These are phyloP conservation scores for Pipistrellus nathusii DNA, from an alignment of 2,797 vertebrate genomes.

Conservation along the genomic window DNA sequence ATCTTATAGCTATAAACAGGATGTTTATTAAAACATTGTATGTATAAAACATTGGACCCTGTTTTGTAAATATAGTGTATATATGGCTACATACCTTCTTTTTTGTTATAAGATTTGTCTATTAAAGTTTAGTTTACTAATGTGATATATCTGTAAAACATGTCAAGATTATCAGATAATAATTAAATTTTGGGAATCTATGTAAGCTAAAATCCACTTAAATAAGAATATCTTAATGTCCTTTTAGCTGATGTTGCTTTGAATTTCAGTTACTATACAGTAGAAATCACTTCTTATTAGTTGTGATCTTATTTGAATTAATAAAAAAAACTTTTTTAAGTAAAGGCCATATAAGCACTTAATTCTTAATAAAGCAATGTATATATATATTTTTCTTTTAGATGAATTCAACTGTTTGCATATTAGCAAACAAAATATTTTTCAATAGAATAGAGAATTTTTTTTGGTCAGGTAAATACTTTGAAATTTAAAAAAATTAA, in stretches of 20 bases:
- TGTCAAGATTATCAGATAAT: slow-evolving; percentile 45
- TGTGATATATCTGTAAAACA: slow-evolving; percentile 56
- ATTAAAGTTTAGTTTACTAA: neutral
- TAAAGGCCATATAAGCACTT: neutral
- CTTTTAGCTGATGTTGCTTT: slow-evolving; percentile 35
- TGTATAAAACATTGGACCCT: neutral
- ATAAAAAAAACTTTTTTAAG: slow-evolving; percentile 41
- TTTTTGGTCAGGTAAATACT: neutral
- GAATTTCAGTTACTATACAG: slow-evolving; percentile 51
- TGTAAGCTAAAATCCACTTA: slow-evolving; percentile 50
- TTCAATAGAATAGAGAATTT: neutral
- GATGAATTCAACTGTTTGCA: neutral
- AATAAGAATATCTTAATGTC: slow-evolving; percentile 55
- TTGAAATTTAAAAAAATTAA: neutral
- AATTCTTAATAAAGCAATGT: slow-evolving; percentile 40
- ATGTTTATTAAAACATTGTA: slow-evolving; percentile 21
- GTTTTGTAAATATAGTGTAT: slow-evolving; percentile 10
- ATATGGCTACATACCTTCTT: neutral
- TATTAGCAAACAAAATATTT: neutral
- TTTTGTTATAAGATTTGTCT: slow-evolving; percentile 42
- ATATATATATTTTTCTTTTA: neutral
- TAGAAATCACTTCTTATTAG: slow-evolving; percentile 57
- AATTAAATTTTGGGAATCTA: slow-evolving; percentile 69
- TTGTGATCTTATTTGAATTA: neutral
- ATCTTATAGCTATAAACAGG: slow-evolving; percentile 46